A percentile compares a stretch with the other conserved stretches of the same genome.
phyloP scores from a whole-genome alignment of 2,888 invertebrate genomes.

The Keiferia lycopersicella region DNA sequence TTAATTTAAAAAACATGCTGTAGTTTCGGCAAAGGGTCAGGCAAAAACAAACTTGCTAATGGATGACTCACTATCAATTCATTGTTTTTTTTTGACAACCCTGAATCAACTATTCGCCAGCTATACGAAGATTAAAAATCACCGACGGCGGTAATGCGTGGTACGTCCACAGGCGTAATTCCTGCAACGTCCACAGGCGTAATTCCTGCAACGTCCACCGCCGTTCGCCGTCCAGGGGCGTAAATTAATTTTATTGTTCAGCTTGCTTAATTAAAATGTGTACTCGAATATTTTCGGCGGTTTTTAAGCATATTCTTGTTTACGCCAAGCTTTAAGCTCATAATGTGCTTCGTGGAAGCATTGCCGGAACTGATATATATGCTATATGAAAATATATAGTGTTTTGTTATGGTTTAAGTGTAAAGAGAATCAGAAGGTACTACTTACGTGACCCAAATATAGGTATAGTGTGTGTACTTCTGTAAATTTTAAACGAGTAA shows the following conservation, averaged over 20 bases:
- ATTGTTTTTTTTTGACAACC: background rate
- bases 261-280: slow-evolving; percentile 56
- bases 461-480: too few species aligned
- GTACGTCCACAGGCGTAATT: slow-evolving; percentile 36
- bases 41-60: too few species aligned
- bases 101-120: slow-evolving; percentile 4
- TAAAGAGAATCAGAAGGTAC: background rate
- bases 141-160: background rate
- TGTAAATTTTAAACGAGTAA: too few species aligned
- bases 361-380: background rate
- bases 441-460: too few species aligned
- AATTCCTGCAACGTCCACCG: too few species aligned
- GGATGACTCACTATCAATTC: too few species aligned
- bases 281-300: slow-evolving; percentile 34
- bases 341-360: background rate
- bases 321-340: slow-evolving; percentile 7
- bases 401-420: background rate
- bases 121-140: slow-evolving; percentile 18
- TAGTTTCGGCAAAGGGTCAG: too few species aligned
- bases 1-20: background rate
- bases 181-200: too few species aligned
- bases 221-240: slow-evolving; percentile 29
- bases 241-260: slow-evolving; percentile 55
- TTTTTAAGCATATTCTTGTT: slow-evolving; percentile 33
- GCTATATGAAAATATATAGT: slow-evolving; percentile 8